These are phyloP conservation scores for Peucedramus taeniatus DNA, from an alignment of 2,113 vertebrate species.

Conservation along the genomic window DNA sequence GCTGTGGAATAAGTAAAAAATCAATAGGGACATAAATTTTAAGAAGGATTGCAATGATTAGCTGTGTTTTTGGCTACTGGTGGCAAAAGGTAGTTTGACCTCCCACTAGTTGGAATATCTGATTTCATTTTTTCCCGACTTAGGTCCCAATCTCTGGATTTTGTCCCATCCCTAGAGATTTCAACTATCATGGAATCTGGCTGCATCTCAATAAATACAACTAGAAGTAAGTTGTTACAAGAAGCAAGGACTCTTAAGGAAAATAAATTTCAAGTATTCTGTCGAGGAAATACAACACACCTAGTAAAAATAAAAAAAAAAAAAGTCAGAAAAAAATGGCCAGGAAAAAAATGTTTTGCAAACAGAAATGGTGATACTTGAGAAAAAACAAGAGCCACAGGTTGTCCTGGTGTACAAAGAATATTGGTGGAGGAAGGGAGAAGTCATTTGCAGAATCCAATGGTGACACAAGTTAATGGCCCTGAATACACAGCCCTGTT, in stretches of 20 bases:
- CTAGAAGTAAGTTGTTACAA: not conserved
- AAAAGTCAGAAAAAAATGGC: not conserved
- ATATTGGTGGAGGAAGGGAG: not conserved
- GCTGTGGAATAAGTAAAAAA: not conserved
- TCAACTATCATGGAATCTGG: not conserved
- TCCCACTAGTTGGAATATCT: not conserved
- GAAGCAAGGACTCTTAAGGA: not conserved
- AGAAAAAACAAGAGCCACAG: not conserved
- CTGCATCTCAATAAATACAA: not conserved
- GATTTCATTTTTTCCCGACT: not conserved
- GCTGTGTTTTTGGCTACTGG: not conserved
- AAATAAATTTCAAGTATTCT: not conserved
- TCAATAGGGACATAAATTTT: not conserved
- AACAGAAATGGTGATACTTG: not conserved
- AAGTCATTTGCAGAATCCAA: not conserved
- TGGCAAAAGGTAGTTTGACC: not conserved
- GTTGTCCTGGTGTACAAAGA: not conserved
- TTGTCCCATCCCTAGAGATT: not conserved
- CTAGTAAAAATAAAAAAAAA: not conserved
- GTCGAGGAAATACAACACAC: not conserved
- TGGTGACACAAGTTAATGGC: conserved; percentile 36
- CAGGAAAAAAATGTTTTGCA: not conserved
- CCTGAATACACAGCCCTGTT: not conserved
- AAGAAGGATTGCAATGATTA: not conserved
- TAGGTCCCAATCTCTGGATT: not conserved